These are phyloP conservation scores for Chrysolophus pictus DNA, from an alignment of 2,797 vertebrate genomes.

Conservation along the genomic window DNA sequence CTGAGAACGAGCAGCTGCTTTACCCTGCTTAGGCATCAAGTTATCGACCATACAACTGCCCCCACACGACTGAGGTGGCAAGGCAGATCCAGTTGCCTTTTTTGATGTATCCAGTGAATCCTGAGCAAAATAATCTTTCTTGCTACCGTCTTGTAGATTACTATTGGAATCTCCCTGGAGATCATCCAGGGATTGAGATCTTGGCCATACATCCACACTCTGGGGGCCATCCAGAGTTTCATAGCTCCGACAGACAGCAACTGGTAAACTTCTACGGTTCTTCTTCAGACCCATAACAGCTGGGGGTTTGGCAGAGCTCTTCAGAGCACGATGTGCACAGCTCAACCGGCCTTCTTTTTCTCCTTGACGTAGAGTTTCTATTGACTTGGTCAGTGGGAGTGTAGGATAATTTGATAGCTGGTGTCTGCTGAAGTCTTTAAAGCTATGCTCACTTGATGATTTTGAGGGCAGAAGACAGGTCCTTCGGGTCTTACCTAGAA, in stretches of 20 bases:
- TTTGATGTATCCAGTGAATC: slow-evolving; percentile 65
- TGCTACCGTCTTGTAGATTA: neutral
- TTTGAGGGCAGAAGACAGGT: slow-evolving; percentile 80
- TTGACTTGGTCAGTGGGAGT: slow-evolving; percentile 84
- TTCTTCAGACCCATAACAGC: slow-evolving; percentile 77
- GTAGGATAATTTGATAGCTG: slow-evolving; percentile 88
- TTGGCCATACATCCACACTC: slow-evolving; percentile 80
- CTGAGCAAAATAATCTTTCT: slow-evolving; percentile 61
- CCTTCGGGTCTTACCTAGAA: slow-evolving; percentile 91
- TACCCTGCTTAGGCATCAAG: slow-evolving; percentile 69
- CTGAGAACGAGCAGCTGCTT: slow-evolving; percentile 61
- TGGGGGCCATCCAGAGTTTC: slow-evolving; percentile 87
- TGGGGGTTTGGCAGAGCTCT: slow-evolving; percentile 79
- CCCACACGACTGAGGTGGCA: neutral
- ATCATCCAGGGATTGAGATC: slow-evolving; percentile 93
- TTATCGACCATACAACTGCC: neutral
- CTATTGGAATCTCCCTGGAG: slow-evolving; percentile 82
- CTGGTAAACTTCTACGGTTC: slow-evolving; percentile 82
- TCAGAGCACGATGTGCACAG: slow-evolving; percentile 73
- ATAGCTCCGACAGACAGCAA: slow-evolving; percentile 88
- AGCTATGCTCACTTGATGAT: slow-evolving; percentile 81
- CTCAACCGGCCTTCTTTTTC: slow-evolving; percentile 79
- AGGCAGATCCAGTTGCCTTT: slow-evolving; percentile 10
- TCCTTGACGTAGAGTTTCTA: slow-evolving; percentile 80
- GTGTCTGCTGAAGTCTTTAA: slow-evolving; percentile 80